phyloP scores from a whole-genome alignment of 2,888 invertebrate genomes.

The Drosophila robusta region DNA sequence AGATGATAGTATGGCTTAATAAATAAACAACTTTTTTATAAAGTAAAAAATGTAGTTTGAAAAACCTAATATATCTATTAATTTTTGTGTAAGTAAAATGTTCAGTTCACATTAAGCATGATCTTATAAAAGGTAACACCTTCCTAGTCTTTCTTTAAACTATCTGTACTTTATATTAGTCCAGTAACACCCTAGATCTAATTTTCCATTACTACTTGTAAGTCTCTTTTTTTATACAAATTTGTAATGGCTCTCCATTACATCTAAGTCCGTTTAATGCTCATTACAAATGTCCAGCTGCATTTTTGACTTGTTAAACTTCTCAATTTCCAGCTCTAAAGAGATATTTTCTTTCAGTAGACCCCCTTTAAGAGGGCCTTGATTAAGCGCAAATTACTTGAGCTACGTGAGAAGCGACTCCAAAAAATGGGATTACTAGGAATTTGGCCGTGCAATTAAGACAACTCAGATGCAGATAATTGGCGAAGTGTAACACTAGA shows the following conservation, averaged over 20 bases:
- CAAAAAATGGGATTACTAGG: slow-evolving; percentile 43
- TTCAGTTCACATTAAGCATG: too few relatives aligned
- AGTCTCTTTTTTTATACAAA: not conserved
- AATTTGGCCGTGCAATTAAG: slow-evolving; percentile 57
- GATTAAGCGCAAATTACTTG: slow-evolving; percentile 41
- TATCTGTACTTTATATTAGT: too few relatives aligned
- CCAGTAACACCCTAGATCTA: too few relatives aligned
- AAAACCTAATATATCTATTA: too few relatives aligned
- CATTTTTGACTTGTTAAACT: slow-evolving; percentile 17
- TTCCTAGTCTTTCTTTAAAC: too few relatives aligned
- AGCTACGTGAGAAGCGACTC: slow-evolving; percentile 50
- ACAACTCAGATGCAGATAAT: slow-evolving; percentile 55
- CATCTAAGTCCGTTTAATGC: not conserved
- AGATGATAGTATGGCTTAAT: too few relatives aligned
- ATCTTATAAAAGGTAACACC: too few relatives aligned
- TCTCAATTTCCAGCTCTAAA: slow-evolving; percentile 33
- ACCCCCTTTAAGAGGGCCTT: slow-evolving; percentile 16
- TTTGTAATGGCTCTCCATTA: not conserved
- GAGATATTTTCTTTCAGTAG: slow-evolving; percentile 8
- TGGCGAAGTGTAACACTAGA: slow-evolving; percentile 57
- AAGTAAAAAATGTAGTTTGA: too few relatives aligned
- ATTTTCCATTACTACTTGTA: not conserved
- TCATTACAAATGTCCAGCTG: slow-evolving; percentile 1
- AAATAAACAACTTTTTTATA: too few relatives aligned
- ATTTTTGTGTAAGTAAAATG: too few relatives aligned